Evolutionary conservation across 2,113 vertebrate species (phyloP).

Genomic region (Arothron firmamentum): DNA sequence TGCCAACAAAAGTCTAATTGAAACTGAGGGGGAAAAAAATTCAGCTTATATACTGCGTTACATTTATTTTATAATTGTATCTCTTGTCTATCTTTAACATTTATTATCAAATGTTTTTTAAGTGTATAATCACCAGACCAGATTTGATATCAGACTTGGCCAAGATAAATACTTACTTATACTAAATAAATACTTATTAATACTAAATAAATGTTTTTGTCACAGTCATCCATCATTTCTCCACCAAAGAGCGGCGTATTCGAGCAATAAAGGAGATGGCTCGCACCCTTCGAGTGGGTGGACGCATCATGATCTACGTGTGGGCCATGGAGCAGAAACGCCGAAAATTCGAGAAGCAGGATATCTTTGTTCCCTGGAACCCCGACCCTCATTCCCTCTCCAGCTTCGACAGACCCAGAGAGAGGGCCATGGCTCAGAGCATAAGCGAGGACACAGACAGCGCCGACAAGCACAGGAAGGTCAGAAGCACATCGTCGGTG

Average conservation of each 20-base stretch:
- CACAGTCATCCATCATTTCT: slow-evolving; percentile 78
- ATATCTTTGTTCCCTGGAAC: slow-evolving; percentile 80
- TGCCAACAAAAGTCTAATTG: slow-evolving; percentile 33
- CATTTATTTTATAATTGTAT: too few relatives aligned
- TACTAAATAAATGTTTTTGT: slow-evolving; percentile 24
- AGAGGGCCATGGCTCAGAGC: slow-evolving; percentile 55
- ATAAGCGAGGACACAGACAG: slow-evolving; percentile 45
- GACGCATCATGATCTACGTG: slow-evolving; percentile 84
- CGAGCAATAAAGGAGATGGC: slow-evolving; percentile 80
- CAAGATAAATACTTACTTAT: too few relatives aligned
- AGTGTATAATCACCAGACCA: too few relatives aligned
- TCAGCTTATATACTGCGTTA: slow-evolving; percentile 5
- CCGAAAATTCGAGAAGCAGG: slow-evolving; percentile 81
- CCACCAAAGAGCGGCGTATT: slow-evolving; percentile 70
- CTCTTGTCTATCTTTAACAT: too few relatives aligned
- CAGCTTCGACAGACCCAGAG: slow-evolving; percentile 21
- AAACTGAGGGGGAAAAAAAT: neutral
- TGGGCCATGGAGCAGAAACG: slow-evolving; percentile 85
- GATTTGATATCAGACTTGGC: neutral
- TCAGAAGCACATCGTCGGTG: slow-evolving; percentile 68
- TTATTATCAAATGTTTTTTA: too few relatives aligned
- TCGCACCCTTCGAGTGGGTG: slow-evolving; percentile 74
- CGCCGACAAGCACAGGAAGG: slow-evolving; percentile 72
- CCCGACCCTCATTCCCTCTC: slow-evolving; percentile 61
- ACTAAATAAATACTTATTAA: slow-evolving; percentile 11